Evolutionary conservation across 2,797 vertebrate genomes (phyloP).

Genomic region (Tangara arthus): DNA sequence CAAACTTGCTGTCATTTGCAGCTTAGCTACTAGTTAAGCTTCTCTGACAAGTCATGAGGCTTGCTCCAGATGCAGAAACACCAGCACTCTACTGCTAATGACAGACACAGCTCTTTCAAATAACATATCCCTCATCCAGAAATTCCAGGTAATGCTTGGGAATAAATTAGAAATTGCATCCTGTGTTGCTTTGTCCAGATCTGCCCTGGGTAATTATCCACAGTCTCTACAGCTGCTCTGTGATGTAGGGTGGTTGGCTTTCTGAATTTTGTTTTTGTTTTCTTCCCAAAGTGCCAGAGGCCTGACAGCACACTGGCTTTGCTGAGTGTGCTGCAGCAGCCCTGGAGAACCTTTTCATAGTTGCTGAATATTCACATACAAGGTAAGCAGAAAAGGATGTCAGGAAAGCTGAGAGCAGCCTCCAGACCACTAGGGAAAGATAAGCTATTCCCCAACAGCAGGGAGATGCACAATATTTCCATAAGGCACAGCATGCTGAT

Average conservation of each 20-base stretch:
- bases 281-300: not conserved
- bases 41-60: not conserved
- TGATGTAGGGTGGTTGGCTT: not conserved
- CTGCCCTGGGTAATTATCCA: not conserved
- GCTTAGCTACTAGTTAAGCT: not conserved
- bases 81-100: not conserved
- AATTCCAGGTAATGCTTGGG: not conserved
- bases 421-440: not conserved
- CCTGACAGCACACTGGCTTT: not conserved
- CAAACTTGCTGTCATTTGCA: not conserved
- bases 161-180: not conserved
- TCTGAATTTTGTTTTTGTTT: not conserved
- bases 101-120: not conserved
- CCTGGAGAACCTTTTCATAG: not conserved
- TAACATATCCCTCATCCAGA: not conserved
- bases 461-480: not conserved
- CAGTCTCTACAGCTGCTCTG: not conserved
- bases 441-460: not conserved
- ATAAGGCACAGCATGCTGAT: not conserved
- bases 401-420: not conserved
- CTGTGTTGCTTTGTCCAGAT: not conserved
- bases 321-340: not conserved
- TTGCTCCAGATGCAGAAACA: accelerated
- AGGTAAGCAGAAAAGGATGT: not conserved
- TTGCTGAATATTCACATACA: not conserved